phyloP scores from a whole-genome alignment of 1,140 invertebrate species.

The Harlomillsia oculata region DNA sequence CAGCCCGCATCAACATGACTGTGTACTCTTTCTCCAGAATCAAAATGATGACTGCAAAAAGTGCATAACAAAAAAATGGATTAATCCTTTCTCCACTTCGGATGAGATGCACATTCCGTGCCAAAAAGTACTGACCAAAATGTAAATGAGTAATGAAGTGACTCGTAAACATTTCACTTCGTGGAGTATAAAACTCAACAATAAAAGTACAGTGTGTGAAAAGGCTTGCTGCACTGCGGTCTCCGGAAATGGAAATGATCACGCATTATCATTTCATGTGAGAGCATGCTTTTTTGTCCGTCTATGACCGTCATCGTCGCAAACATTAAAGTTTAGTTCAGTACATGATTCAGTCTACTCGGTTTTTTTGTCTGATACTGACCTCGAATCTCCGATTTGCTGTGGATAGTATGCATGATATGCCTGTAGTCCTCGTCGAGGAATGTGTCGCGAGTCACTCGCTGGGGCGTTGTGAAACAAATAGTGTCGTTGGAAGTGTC shows the following conservation, averaged over 20 bases:
- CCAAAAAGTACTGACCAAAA: background rate
- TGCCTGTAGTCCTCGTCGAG: conserved; percentile 42
- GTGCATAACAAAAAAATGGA: no score
- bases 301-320: no score
- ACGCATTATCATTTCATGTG: no score
- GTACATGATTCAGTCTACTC: no score
- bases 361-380: no score
- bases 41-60: conserved; percentile 46
- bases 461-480: conserved; percentile 45
- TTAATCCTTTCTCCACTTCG: no score
- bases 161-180: background rate
- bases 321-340: no score
- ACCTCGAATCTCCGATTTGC: conserved; percentile 36
- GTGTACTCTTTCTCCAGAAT: conserved; percentile 48
- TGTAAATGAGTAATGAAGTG: background rate
- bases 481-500: conserved; percentile 45
- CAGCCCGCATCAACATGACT: conserved; percentile 43
- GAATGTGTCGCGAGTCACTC: conserved; percentile 43
- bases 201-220: background rate
- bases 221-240: background rate
- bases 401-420: conserved; percentile 41
- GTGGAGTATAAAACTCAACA: background rate
- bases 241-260: no score
- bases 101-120: no score
- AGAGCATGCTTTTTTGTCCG: no score